phyloP scores from a whole-genome alignment of 2,888 invertebrate species.

The Opisthograptis luteolata region DNA sequence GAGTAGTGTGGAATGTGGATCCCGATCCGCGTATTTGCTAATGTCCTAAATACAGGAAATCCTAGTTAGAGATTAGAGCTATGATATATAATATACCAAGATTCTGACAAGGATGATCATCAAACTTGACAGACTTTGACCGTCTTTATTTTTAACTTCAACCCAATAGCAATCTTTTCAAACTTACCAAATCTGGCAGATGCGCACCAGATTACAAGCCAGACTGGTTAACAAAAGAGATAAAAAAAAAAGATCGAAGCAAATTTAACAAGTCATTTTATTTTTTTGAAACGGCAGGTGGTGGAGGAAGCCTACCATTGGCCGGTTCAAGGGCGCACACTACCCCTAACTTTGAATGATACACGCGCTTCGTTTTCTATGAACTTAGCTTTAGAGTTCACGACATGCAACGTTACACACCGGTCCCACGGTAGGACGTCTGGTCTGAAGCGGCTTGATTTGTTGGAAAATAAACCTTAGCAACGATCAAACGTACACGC shows the following conservation, averaged over 20 bases:
- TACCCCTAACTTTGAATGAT: slow-evolving; percentile 51
- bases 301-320: slow-evolving; percentile 40
- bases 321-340: slow-evolving; percentile 46
- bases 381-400: slow-evolving; percentile 28
- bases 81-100: too few relatives aligned
- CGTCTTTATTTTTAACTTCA: not conserved
- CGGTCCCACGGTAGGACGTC: too few relatives aligned
- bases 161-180: not conserved
- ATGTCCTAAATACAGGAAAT: too few relatives aligned
- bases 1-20: too few relatives aligned
- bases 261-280: slow-evolving; percentile 39
- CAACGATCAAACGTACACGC: too few relatives aligned
- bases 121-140: not conserved
- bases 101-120: too few relatives aligned
- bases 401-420: slow-evolving; percentile 35
- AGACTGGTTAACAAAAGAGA: slow-evolving; percentile 36
- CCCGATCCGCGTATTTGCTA: too few relatives aligned
- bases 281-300: slow-evolving; percentile 46
- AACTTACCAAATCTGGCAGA: slow-evolving; percentile 30
- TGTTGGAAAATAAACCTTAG: too few relatives aligned
- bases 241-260: slow-evolving; percentile 34
- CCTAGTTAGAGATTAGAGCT: too few relatives aligned
- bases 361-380: slow-evolving; percentile 40
- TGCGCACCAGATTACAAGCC: slow-evolving; percentile 37
- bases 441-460: too few relatives aligned